Conservation (phyloP, 2,888 invertebrate species). For the Notocelia uddmanniana region DNA sequence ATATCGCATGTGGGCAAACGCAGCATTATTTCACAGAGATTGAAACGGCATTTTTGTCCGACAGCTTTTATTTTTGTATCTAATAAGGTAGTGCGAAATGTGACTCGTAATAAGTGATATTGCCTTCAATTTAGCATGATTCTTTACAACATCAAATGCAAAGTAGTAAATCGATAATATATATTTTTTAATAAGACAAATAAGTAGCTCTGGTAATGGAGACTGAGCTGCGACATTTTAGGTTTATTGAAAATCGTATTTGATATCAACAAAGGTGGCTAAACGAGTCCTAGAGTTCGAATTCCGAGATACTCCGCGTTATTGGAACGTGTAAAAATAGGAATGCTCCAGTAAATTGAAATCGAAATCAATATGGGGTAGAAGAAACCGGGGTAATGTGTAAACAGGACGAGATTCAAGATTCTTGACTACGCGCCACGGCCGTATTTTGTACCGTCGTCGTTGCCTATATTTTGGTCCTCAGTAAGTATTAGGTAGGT, state of each 20-base stretch:
- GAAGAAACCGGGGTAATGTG: constrained; percentile 13
- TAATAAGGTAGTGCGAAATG: too few species aligned
- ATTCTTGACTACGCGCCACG: constrained; percentile 10
- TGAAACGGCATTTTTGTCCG: too few species aligned
- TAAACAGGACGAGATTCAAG: constrained; percentile 20
- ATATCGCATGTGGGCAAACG: too few species aligned
- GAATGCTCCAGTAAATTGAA: constrained; percentile 35
- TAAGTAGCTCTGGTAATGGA: too few species aligned
- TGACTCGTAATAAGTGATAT: too few species aligned
- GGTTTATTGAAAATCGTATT: constrained; percentile 6
- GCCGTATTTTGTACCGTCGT: neutral
- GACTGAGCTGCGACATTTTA: too few species aligned
- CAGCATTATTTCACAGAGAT: too few species aligned
- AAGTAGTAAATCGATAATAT: too few species aligned
- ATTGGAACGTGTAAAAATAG: constrained; percentile 38
- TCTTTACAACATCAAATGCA: too few species aligned
- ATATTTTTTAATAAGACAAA: too few species aligned
- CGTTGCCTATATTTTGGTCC: neutral
- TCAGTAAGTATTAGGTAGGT: neutral
- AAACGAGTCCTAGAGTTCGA: constrained; percentile 10
- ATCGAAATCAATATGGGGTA: constrained; percentile 35
- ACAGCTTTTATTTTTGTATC: too few species aligned
- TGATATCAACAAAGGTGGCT: constrained; percentile 3
- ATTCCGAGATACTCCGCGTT: constrained; percentile 28
- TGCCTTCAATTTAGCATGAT: too few species aligned